These are phyloP conservation scores for Naso thynnoides DNA, from an alignment of 2,797 vertebrate species.

Conservation along the genomic window DNA sequence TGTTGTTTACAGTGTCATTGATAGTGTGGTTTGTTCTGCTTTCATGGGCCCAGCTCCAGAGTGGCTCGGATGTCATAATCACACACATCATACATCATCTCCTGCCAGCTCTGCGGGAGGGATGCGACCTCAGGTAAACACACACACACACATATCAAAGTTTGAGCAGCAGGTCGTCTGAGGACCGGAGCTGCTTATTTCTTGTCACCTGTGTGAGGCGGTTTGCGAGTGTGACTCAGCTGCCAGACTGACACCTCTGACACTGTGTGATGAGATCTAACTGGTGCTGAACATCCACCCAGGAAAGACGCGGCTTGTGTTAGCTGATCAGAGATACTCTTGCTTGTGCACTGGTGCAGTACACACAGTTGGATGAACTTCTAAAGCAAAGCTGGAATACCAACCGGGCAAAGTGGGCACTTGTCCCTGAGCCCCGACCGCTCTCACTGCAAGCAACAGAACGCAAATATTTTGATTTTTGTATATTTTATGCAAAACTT, in stretches of 20 bases:
- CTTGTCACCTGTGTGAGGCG: conserved; percentile 15
- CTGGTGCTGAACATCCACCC: neutral
- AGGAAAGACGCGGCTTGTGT: conserved; percentile 3
- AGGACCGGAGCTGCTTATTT: conserved; percentile 44
- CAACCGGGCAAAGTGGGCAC: neutral
- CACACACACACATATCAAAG: neutral
- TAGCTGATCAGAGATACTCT: conserved; percentile 6
- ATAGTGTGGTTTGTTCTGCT: conserved; percentile 52
- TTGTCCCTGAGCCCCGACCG: neutral
- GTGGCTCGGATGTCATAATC: conserved; percentile 66
- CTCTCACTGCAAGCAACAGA: neutral
- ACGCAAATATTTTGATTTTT: neutral
- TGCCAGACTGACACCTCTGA: conserved; percentile 29
- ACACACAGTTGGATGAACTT: neutral
- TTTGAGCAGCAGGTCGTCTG: conserved; percentile 29
- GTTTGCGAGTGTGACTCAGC: conserved; percentile 36
- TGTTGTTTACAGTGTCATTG: conserved; percentile 62
- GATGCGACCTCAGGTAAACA: conserved; percentile 53
- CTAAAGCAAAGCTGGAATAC: neutral
- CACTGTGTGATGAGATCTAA: conserved; percentile 27
- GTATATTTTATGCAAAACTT: neutral
- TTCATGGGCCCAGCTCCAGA: conserved; percentile 52
- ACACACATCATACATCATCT: conserved; percentile 52
- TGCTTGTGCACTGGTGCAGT: neutral
- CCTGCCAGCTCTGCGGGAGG: conserved; percentile 42